Evolutionary conservation across 1,140 invertebrate species (phyloP), one percentile per base, ranked within the genome.

Genomic region (Dendroctonus ponderosae): DNA sequence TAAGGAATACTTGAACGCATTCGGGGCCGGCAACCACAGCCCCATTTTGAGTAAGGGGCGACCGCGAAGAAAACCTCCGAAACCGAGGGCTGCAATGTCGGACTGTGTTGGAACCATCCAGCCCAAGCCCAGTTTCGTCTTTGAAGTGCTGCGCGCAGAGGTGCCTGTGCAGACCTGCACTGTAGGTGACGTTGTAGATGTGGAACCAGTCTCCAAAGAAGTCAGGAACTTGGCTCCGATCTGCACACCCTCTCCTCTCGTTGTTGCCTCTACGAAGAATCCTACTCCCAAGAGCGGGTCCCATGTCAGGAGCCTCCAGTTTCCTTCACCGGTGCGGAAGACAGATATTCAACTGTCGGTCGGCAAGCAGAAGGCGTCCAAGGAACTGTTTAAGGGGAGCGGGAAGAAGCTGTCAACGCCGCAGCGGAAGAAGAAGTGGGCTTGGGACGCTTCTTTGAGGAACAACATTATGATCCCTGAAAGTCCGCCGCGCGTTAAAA

Each of bases 231-330:
- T 61, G 49, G 40, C 44, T 50, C 9, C 14, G 4, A 44, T 54
- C 39, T 44, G 15, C 40, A 68, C 66, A 5, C 66, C 66, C 9
- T 49, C 66, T 9, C 60, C 66, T 14, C 1, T 11, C 42, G 6
- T 59, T 50, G 48, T 49, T 5, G 43, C 9, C n/a, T 4, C 38
- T 12, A 11, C 48, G 7, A 14, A 38, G 43, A 71, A 51, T 50
- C 44, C 56, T 8, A 71, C 70, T 44, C 67, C 68, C 40, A 69
- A 67, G 64, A 71, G 70, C 64, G 51, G 60, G 7, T 71, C 71
- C 0, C 73, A 75, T 43, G 70, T 75, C 3, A 53, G 73, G 12
- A 73, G 71, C 41, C 65, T 75, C 15, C 66, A 71, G 49, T 75
- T 75, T 70, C 71, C 72, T 6, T 71, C 70, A 4, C 73, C 73